phyloP scores from a whole-genome alignment of 2,797 vertebrate species.

The Notoglanidium macrostoma region DNA sequence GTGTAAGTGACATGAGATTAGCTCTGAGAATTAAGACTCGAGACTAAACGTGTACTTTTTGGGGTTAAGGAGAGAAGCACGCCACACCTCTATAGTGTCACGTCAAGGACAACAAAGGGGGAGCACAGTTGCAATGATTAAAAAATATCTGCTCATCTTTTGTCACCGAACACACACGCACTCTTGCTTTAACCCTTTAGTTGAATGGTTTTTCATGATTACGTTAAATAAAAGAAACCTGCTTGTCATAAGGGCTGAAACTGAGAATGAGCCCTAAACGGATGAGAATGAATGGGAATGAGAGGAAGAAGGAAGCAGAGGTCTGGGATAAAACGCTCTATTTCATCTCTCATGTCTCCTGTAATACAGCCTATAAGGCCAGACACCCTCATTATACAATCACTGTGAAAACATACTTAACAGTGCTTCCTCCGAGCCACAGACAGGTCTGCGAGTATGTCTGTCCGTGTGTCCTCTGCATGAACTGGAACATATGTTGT shows the following conservation, averaged over 20 bases:
- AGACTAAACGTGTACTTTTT: neutral
- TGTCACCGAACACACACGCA: constrained; percentile 41
- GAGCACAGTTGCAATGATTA: neutral
- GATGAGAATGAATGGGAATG: constrained; percentile 49
- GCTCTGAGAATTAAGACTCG: no score
- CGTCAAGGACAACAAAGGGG: neutral
- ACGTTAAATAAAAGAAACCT: constrained; percentile 69
- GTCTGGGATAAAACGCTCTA: constrained; percentile 48
- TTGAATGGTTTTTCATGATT: constrained; percentile 66
- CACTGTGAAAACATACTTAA: constrained; percentile 70
- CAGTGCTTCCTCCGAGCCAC: constrained; percentile 50
- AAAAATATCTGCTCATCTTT: neutral
- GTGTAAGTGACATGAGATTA: no score
- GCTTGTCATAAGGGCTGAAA: constrained; percentile 68
- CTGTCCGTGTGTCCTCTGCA: constrained; percentile 44
- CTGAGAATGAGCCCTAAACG: constrained; percentile 38
- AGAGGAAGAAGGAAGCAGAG: constrained; percentile 47
- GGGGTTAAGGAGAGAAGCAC: neutral
- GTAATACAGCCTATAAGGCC: constrained; percentile 62
- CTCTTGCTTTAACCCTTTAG: constrained; percentile 73
- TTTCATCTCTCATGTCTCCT: constrained; percentile 47
- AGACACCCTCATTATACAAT: constrained; percentile 63
- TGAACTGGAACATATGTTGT: constrained; percentile 51
- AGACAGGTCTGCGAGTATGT: constrained; percentile 38
- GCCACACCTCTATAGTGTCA: neutral